phyloP scores from a whole-genome alignment of 2,888 invertebrate species.

The Coronaproctus castanopsis region DNA sequence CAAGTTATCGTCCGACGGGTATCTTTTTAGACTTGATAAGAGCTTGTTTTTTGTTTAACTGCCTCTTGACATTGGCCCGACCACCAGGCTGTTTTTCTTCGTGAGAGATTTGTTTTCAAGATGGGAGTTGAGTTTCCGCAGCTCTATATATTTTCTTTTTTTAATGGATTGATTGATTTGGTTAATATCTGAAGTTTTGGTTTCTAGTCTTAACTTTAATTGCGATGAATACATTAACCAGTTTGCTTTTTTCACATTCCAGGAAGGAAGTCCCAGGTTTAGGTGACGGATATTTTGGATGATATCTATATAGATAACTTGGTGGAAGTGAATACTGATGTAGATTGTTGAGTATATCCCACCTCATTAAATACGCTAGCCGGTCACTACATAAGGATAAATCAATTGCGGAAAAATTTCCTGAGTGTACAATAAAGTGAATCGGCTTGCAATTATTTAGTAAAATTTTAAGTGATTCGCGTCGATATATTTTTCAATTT shows the following conservation, averaged over 20 bases:
- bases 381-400: background rate
- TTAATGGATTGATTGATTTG: background rate
- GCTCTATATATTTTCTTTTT: background rate
- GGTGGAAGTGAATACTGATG: background rate
- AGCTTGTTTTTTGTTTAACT: background rate
- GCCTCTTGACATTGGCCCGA: background rate
- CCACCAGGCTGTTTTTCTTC: background rate
- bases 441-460: background rate
- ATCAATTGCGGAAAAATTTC: background rate
- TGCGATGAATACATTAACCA: background rate
- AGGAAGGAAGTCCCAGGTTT: background rate
- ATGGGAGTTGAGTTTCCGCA: background rate
- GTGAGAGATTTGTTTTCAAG: background rate
- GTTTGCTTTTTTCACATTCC: background rate
- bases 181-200: background rate
- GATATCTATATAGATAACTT: background rate
- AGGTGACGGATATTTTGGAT: background rate
- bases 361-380: background rate
- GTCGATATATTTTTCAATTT: slow-evolving; percentile 9
- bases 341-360: background rate
- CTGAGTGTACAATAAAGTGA: background rate
- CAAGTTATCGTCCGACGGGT: background rate
- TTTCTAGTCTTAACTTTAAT: background rate
- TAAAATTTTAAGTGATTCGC: background rate
- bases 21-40: background rate